Base-by-base conservation (phyloP, 2,888 invertebrate genomes). In the Cacoxenus indagator region DNA sequence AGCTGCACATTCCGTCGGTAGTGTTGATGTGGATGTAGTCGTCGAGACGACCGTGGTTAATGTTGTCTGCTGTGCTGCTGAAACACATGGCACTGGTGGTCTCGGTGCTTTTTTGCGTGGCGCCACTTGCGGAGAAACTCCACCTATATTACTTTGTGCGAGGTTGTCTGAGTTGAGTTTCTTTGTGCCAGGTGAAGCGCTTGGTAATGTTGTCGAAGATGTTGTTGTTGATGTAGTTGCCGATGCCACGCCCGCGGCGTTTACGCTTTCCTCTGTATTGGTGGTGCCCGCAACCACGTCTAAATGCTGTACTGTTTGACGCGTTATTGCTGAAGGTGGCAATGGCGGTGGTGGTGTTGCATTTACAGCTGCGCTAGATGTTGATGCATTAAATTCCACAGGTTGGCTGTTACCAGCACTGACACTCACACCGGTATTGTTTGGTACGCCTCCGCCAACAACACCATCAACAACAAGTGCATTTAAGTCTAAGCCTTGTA, bases 91-190 rank as follows among this genome's bases (percentile, higher is more conserved):
- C 22, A 64, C 73, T 69, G 82, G 84, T 8, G 85, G 82, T 67
- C 85, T 86, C 17, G 82, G 84, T 4, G 83, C 78, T 65, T 80
- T 84, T 66, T 82, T 85, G 27, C 78, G 86, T 17, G 78, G 84
- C 64, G 74, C 85, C 64, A 80, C 83, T 46, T 81, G 83, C 5
- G 80, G 80, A 4, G 76, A 82, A n/a, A 71, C 74, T 37, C 77
- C n/a, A n/a, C n/a, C n/a, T n/a, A n/a, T 73, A 29, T 51, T 11
- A 26, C 26, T 59, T 14, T 26, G 43, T 29, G 73, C 65, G 11
- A 68, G 57, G n/a, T 72, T 67, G 65, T 85, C 84, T 45, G 78
- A 80, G 64, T 85, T 84, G 4, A 82, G 76, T 74, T 84, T 85
- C 66, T 85, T 84, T 37, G 74, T 78, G 46, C 83, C 83, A 1